A percentile compares a stretch with the other conserved stretches of the same genome.
These are phyloP conservation scores for Morus bassanus DNA, from an alignment of 2,797 vertebrate species.

Conservation along the genomic window DNA sequence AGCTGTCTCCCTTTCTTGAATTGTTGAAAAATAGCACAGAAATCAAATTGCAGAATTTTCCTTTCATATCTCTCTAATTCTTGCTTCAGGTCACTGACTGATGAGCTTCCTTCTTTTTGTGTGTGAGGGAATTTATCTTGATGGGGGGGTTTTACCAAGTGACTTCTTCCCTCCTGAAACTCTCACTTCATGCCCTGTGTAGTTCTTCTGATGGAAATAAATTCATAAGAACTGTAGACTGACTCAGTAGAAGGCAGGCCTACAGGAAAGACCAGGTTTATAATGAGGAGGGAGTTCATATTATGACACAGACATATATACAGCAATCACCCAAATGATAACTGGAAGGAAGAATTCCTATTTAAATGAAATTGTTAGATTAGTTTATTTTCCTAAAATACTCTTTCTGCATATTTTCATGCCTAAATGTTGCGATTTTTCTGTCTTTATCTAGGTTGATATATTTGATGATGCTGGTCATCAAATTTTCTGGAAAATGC, in stretches of 20 bases:
- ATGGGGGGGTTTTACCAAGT: background rate
- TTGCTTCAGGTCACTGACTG: background rate
- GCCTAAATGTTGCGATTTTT: background rate
- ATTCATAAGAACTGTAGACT: background rate
- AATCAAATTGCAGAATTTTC: background rate
- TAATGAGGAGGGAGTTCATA: background rate
- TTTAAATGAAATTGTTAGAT: background rate
- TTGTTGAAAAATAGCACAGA: background rate
- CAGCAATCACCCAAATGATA: rapidly evolving
- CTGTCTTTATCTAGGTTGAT: background rate
- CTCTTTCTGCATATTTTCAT: background rate
- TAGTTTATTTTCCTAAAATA: background rate
- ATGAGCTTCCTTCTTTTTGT: background rate
- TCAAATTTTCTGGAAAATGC: background rate
- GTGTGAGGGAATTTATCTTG: background rate
- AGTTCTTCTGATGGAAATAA: background rate
- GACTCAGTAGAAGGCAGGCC: background rate
- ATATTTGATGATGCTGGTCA: background rate
- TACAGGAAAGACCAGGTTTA: background rate
- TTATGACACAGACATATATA: background rate
- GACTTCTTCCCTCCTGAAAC: background rate
- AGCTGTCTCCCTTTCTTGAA: background rate
- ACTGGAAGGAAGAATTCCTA: background rate
- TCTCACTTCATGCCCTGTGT: background rate
- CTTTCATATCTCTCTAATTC: background rate